Conservation (phyloP, 2,797 vertebrate genomes). For the Lateolabrax maculatus region DNA sequence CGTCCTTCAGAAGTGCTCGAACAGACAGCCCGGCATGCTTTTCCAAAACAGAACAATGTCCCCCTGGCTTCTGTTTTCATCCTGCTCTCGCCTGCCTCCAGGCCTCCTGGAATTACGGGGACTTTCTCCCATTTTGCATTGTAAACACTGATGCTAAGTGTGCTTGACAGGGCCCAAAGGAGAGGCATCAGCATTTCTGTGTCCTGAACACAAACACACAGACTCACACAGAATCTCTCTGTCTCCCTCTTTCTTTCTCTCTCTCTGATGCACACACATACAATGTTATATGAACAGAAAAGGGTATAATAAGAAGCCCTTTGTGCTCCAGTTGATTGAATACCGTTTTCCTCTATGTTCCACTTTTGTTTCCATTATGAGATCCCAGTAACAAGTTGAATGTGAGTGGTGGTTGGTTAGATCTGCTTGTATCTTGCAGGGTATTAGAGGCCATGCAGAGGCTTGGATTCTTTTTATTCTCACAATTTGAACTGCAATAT, state of each 20-base stretch:
- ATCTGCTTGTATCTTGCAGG: conserved; percentile 8
- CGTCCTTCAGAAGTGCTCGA: conserved; percentile 62
- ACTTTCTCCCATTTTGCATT: conserved; percentile 52
- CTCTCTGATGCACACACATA: conserved; percentile 11
- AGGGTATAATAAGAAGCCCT: background rate
- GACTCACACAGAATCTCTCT: background rate
- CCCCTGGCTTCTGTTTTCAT: conserved; percentile 33
- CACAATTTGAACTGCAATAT: conserved; percentile 18
- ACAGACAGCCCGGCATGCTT: conserved; percentile 35
- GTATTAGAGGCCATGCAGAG: background rate
- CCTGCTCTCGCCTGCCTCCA: conserved; percentile 28
- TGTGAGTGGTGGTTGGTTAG: conserved; percentile 10
- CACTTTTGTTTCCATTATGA: background rate
- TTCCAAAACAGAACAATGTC: conserved; percentile 36
- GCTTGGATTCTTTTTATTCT: conserved; percentile 7
- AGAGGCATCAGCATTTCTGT: conserved; percentile 74
- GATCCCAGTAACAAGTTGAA: conserved; percentile 5
- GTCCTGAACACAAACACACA: conserved; percentile 39
- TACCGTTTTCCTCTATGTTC: too few relatives aligned
- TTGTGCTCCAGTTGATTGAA: conserved; percentile 16
- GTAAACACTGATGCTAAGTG: conserved; percentile 68
- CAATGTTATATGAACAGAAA: background rate
- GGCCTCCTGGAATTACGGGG: conserved; percentile 50
- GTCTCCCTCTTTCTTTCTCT: conserved; percentile 7
- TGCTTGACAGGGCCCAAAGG: conserved; percentile 74